Base-by-base conservation (phyloP, 2,797 vertebrate species). In the Ibycter americanus region DNA sequence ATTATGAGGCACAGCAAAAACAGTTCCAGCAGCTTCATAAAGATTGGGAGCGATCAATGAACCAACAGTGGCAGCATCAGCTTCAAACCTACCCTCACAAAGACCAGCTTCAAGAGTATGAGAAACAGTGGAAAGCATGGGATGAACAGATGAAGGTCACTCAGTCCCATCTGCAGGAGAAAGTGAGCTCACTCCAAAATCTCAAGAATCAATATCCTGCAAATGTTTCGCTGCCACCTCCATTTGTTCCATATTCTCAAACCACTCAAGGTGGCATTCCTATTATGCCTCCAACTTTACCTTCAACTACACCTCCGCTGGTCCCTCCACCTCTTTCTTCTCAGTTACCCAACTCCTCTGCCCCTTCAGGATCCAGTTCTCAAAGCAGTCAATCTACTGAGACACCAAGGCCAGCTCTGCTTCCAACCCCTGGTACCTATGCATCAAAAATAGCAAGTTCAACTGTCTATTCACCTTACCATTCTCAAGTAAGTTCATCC, bases 111-210 rank as follows among this genome's bases (percentile, higher is more conserved):
- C 98, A 99, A 67, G 99, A 99, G 90, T 99, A 99, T 93, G 99
- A 99, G 93, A 98, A 98, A 56, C 99, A 99, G 67, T 99, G 99
- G 99, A 99, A 99, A 89, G 99, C 99, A 61, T 99, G 99, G 99
- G 99, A 99, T 97, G 99, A 99, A 55, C 99, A 99, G 96, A 99
- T 99, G 99, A 99, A 99, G 93, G 98, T 99, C 77, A 99, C 99
- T 63, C 99, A 99, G 80, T 97, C 98, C 25, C 99, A 99, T 93
- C 97, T 99, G 65, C 99, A 99, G 89, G 99, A 99, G 96, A 99
- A 99, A 93, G 97, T 99, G 79, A 98, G 95, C 54, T 98, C 99
- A 9, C 98, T 99, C 58, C 98, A 98, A 96, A 98, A 98, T 70
- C 97, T 99, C 98, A 98, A 98, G 97, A 98, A 97, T 91, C 98